Evolutionary conservation across 1,140 invertebrate species (phyloP), one percentile per base, ranked within the genome.

Genomic region (Triops cancriformis): DNA sequence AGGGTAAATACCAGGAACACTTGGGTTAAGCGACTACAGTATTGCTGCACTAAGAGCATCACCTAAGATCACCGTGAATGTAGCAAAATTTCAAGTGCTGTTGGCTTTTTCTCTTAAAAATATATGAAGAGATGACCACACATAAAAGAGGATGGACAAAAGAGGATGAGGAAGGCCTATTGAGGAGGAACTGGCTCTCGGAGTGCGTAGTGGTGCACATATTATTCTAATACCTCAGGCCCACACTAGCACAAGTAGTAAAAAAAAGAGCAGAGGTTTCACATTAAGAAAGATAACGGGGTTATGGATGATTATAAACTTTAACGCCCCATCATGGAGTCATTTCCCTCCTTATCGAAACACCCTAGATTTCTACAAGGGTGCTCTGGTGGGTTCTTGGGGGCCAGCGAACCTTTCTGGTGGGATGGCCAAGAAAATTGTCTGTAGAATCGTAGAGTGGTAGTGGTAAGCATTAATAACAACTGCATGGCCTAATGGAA

Each of bases 301-400:
- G 51, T 64, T 64, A 64, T 64, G 51, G n/a, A 14, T 64, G 51
- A 64, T 64, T 64, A 64, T 64, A 64, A 64, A 23, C 51, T 64
- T 64, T 64, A n/a, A 64, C 51, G 51, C 51, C 23, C 51, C 23
- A 64, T 64, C 51, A 64, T 64, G 51, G 51, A 64, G 51, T 64
- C 51, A 64, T 64, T 64, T 64, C 51, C 51, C 51, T 64, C 45
- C 45, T 64, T 23, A n/a, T 64, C 18, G 51, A 64, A 64, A 64
- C 51, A 64, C 51, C 51, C 51, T 23, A 64, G 6, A 18, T n/a
- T 64, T 64, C 51, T 64, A 5, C 10, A 64, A 64, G 23, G 51
- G 51, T 64, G 51, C 51, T 64, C 14, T 64, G 11, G 18, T 64
- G 18, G 14, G 51, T 2, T n/a, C 51, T 23, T 18, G 14, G 51